Evolutionary conservation across 30 jellyfish, hydroid and myxozoan genomes (phyloP).

Genomic region (Phacellophora camtschatica): DNA sequence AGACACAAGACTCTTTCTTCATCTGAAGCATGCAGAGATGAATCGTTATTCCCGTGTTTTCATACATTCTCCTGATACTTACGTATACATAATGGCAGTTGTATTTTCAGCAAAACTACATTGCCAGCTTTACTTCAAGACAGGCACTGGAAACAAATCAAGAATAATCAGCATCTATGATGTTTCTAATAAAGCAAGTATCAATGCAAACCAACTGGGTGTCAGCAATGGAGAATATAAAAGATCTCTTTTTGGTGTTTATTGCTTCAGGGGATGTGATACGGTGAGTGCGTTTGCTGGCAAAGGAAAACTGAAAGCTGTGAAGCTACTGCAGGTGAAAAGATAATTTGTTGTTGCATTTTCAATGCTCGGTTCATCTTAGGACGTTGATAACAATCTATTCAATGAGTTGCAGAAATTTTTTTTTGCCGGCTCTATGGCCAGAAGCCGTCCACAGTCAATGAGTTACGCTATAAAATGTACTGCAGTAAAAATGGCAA

Average conservation of each 20-base stretch:
- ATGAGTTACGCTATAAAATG: not conserved
- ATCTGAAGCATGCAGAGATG: conserved; percentile 22
- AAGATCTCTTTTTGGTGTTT: not conserved
- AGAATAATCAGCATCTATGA: not conserved
- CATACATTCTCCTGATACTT: conserved; percentile 38
- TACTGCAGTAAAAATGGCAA: conserved; percentile 31
- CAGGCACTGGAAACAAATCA: conserved; percentile 24
- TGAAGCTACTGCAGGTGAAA: not conserved
- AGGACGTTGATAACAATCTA: not conserved
- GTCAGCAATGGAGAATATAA: not conserved
- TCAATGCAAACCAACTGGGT: not conserved
- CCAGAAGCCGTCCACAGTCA: not conserved
- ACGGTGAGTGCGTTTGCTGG: too few species aligned
- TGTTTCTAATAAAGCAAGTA: not conserved
- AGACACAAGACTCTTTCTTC: conserved; percentile 22
- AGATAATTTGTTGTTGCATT: not conserved
- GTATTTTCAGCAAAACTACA: not conserved
- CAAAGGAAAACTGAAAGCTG: conserved; percentile 10
- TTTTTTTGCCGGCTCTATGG: conserved; percentile 5
- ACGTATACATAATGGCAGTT: conserved; percentile 20
- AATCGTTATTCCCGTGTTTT: not conserved
- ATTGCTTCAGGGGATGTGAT: conserved; percentile 16
- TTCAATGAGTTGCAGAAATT: not conserved
- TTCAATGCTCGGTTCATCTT: not conserved
- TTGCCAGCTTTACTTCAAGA: not conserved